These are phyloP conservation scores for Styela clava DNA, from an alignment of 23 tunicate genomes.

Conservation along the genomic window DNA sequence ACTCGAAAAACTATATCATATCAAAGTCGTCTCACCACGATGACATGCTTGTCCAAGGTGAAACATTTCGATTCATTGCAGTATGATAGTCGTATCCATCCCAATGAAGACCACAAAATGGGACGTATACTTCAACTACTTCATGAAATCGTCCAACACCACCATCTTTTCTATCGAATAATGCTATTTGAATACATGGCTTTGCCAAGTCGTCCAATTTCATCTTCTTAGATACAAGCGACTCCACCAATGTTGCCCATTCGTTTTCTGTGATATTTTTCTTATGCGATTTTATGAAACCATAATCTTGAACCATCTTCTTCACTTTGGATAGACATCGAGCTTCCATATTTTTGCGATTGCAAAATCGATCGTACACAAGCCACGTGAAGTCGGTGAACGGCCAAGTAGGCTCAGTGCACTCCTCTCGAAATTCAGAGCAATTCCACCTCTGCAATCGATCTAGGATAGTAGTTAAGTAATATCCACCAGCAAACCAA, in stretches of 20 bases:
- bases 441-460: constrained; percentile 59
- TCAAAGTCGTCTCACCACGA: too few relatives aligned
- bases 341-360: constrained; percentile 5
- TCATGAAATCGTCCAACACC: constrained; percentile 54
- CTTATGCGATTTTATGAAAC: neutral
- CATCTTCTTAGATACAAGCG: neutral
- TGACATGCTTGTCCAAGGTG: constrained; percentile 62
- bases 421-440: constrained; percentile 57
- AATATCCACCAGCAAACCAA: constrained; percentile 34
- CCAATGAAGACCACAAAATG: constrained; percentile 62
- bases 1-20: too few relatives aligned
- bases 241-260: constrained; percentile 18
- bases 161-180: constrained; percentile 38
- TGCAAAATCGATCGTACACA: constrained; percentile 58
- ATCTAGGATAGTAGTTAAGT: constrained; percentile 42
- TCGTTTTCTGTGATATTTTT: neutral
- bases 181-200: constrained; percentile 74
- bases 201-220: constrained; percentile 23
- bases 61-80: constrained; percentile 14
- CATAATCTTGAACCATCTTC: neutral
- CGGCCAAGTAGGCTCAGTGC: constrained; percentile 20
- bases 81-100: constrained; percentile 47
- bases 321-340: constrained; percentile 18
- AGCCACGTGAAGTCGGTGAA: constrained; percentile 46
- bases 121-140: constrained; percentile 39